These are phyloP conservation scores for Mythimna pallens DNA, from an alignment of 2,888 invertebrate genomes.

Conservation along the genomic window DNA sequence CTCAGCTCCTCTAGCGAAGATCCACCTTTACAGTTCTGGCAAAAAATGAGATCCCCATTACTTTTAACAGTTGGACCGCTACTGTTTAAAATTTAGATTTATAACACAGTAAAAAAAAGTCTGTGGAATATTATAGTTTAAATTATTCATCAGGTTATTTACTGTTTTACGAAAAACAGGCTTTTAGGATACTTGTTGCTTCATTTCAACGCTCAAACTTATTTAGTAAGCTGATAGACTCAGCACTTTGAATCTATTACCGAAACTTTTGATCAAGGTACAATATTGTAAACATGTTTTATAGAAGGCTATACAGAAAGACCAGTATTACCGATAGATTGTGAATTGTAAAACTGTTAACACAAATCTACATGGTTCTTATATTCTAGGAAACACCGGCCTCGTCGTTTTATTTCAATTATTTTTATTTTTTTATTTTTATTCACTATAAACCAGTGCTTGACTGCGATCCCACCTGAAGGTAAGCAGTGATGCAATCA, in stretches of 20 bases:
- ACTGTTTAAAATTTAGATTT: background rate
- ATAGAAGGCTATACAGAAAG: background rate
- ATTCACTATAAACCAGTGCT: too few relatives aligned
- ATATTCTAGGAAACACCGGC: too few relatives aligned
- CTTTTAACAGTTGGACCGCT: too few relatives aligned
- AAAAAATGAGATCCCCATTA: too few relatives aligned
- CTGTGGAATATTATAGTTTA: background rate
- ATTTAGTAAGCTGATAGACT: conserved; percentile 14
- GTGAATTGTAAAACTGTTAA: background rate
- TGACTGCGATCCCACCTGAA: too few relatives aligned
- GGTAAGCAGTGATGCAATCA: too few relatives aligned
- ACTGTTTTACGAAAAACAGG: background rate
- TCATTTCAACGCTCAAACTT: background rate
- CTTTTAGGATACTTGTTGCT: too few relatives aligned
- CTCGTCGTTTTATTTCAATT: too few relatives aligned
- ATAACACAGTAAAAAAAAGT: background rate
- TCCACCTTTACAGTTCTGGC: background rate
- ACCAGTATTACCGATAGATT: background rate
- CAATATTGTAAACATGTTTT: background rate
- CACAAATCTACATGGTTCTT: too few relatives aligned
- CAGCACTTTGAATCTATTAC: conserved; percentile 9
- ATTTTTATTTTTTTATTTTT: too few relatives aligned
- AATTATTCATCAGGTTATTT: background rate
- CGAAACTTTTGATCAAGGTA: conserved; percentile 35
- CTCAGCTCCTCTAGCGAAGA: too few relatives aligned